phyloP scores from a whole-genome alignment of 1,140 invertebrate species.

The Drosophila rufa region DNA sequence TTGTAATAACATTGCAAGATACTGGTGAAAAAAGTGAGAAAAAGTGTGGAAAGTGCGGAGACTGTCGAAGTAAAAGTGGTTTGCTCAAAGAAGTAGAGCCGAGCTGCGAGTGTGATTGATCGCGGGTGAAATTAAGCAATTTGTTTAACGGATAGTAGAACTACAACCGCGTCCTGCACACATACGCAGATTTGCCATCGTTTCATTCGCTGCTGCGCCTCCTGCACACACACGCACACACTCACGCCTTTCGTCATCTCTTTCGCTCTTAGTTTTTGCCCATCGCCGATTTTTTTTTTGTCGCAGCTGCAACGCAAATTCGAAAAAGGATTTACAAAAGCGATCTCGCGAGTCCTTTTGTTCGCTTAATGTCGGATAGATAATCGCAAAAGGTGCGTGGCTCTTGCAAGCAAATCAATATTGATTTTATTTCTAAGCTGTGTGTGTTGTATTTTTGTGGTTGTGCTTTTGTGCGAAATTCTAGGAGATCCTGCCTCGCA shows the following conservation, averaged over 20 bases:
- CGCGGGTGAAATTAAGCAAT: neutral
- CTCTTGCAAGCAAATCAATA: constrained; percentile 41
- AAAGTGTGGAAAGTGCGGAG: constrained; percentile 21
- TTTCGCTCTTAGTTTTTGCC: constrained; percentile 32
- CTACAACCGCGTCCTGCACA: constrained; percentile 25
- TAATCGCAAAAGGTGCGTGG: constrained; percentile 41
- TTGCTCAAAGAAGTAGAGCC: neutral
- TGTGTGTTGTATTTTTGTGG: constrained; percentile 5
- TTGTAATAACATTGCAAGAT: constrained; percentile 50
- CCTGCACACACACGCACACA: constrained; percentile 43
- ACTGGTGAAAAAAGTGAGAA: constrained; percentile 37
- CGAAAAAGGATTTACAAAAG: constrained; percentile 56
- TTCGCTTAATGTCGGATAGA: neutral
- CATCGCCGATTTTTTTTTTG: constrained; percentile 46
- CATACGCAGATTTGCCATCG: constrained; percentile 45
- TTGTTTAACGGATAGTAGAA: neutral
- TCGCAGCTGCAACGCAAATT: constrained; percentile 81
- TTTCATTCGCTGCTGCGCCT: constrained; percentile 44
- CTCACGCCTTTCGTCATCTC: constrained; percentile 51
- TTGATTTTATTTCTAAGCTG: constrained; percentile 49
- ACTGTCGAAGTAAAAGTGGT: neutral
- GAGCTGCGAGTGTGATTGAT: neutral
- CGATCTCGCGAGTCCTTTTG: constrained; percentile 32
- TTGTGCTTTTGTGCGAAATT: constrained; percentile 7
- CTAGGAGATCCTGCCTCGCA: constrained; percentile 24